Evolutionary conservation across 2,113 vertebrate genomes (phyloP).

Genomic region (Pipa parva): DNA sequence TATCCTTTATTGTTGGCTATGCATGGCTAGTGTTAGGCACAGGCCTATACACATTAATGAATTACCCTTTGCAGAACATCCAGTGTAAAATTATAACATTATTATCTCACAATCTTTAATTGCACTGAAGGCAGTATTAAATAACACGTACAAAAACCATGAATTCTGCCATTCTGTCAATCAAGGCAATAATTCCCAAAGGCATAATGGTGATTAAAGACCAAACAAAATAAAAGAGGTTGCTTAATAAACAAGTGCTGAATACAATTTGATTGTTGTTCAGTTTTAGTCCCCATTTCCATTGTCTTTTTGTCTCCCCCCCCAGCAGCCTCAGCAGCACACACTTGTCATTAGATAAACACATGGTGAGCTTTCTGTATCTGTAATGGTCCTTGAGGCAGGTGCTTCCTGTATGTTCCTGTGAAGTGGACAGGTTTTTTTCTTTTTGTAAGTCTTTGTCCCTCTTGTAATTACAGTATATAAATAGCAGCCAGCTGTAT

Average conservation of each 20-base stretch:
- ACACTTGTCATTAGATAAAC: neutral
- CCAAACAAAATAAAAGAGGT: neutral
- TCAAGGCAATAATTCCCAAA: neutral
- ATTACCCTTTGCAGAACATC: too few relatives aligned
- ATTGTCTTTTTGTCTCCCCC: too few relatives aligned
- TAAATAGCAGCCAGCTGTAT: neutral
- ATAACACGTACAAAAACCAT: too few relatives aligned
- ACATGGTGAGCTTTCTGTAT: neutral
- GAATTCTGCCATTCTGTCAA: neutral
- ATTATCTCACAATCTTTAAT: too few relatives aligned
- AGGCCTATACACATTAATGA: too few relatives aligned
- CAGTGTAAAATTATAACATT: too few relatives aligned
- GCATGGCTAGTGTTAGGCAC: too few relatives aligned
- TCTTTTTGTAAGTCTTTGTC: neutral
- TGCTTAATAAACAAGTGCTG: slow-evolving; percentile 19
- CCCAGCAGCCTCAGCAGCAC: slow-evolving; percentile 3
- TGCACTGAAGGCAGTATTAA: too few relatives aligned
- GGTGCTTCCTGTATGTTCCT: neutral
- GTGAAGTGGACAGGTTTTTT: neutral
- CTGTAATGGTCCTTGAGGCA: neutral
- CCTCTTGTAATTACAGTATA: neutral
- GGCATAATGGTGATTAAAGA: neutral
- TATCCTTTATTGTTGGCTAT: too few relatives aligned
- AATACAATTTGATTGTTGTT: slow-evolving; percentile 19
- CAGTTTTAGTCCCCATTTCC: neutral